Base-by-base conservation (phyloP, 2,113 vertebrate species). In the Sturnira hondurensis region DNA sequence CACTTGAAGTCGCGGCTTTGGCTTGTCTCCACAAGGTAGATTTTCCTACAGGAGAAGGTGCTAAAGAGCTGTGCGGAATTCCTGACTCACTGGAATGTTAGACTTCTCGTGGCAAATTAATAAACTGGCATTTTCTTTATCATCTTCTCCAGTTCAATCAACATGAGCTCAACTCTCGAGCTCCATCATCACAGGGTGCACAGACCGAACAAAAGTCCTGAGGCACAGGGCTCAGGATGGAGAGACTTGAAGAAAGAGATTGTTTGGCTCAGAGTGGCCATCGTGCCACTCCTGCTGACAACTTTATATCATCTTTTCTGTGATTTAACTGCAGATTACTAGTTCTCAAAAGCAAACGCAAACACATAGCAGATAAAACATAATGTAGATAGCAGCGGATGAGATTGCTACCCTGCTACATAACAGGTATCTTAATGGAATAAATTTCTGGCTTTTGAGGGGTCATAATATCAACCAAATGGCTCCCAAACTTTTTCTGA, bases 401-500 rank as follows among this genome's bases (percentile, higher is more conserved):
- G 22, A 65, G 63, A 19, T 71, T 52, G 71, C 38, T 82, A 63
- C 16, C 80, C 31, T 50, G 74, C 50, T 78, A 24, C n/a, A 26
- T 76, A 80, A 61, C 2, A 50, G 36, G 8, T 31, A 38, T 89
- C 61, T 96, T 26, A 52, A 26, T 83, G 36, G 77, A 85, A 26
- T 73, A 52, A 24, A 88, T 45, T 80, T 83, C 85, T 85, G 38
- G 15, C 76, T 93, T 94, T 54, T 50, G 26, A 83, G 70, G 36
- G 8, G 19, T 19, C 9, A 12, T 80, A 41, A 5, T 61, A 67
- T n/a, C 47, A 63, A 36, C 17, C 17, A 28, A 84, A 68, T 11
- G 6, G 26, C 77, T 15, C 12, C 38, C 2, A 41, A 19, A 54
- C 28, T 90, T 76, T 16, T 82, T 74, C 63, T 50, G 80, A 77